phyloP scores from a whole-genome alignment of 2,113 vertebrate genomes.

The Promerops cafer region DNA sequence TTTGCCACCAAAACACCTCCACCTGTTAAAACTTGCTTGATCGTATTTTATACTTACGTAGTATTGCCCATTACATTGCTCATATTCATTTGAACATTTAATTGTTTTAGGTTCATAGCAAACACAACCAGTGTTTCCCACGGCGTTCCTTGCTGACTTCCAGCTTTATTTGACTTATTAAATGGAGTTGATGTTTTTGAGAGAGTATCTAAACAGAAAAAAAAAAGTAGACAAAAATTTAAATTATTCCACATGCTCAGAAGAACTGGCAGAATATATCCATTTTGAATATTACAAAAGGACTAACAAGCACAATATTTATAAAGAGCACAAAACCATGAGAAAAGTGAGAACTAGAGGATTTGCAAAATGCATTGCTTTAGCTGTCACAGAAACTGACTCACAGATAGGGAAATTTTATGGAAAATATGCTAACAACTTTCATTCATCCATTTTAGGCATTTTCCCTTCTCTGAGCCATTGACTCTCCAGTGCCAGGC shows the following conservation, averaged over 20 bases:
- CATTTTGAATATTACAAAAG: not conserved
- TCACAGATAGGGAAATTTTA: not conserved
- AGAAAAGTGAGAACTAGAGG: not conserved
- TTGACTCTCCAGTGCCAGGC: not conserved
- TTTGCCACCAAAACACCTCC: not conserved
- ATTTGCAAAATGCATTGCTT: not conserved
- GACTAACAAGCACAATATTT: not conserved
- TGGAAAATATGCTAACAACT: not conserved
- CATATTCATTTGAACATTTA: conserved; percentile 99
- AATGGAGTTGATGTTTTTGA: conserved; percentile 92
- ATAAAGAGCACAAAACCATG: not conserved
- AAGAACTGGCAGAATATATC: not conserved
- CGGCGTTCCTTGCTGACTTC: conserved; percentile 87
- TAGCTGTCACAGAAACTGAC: not conserved
- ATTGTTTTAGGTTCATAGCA: conserved; percentile 95
- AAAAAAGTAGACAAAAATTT: not conserved
- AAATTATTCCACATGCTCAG: not conserved
- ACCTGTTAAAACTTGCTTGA: not conserved
- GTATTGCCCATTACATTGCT: conserved; percentile 99
- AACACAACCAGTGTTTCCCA: conserved; percentile 99
- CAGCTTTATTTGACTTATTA: conserved; percentile 85
- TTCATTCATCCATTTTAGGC: not conserved
- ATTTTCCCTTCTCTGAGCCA: not conserved
- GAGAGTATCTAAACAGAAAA: conserved; percentile 76
- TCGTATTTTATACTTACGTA: conserved; percentile 76